Evolutionary conservation across 2,888 invertebrate genomes (phyloP), one percentile per base, ranked within the genome.

Genomic region (Trachelus tabidus): DNA sequence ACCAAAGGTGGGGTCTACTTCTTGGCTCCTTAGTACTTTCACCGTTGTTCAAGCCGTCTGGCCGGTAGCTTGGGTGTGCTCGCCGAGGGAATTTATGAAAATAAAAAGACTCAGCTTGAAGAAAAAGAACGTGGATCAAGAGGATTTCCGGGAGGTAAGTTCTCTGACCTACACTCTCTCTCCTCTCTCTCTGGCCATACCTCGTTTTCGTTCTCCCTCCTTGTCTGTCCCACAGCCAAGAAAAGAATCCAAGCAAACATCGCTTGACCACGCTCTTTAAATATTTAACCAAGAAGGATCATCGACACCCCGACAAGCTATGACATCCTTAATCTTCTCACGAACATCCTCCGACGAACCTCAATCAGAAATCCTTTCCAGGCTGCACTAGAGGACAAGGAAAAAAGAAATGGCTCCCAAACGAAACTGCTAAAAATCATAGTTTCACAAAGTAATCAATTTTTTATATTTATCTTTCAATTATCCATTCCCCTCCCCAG

Each of bases 21-120:
- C 71, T 30, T 34, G 71, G 71, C 34, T 71, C 33, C 34, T 71
- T 71, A 34, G 33, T 71, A 71, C 71, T 71, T 71, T 71, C 71
- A 71, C 71, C 71, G 71, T 71, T 71, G 71, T 71, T 71, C 71
- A 56, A 56, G 56, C 56, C 6, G 56, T 23, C 56, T 56, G 71
- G 71, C 34, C 71, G 15, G 33, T 34, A 12, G 71, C 33, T 34
- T 71, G 71, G 71, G 71, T 71, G 33, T 34, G 33, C 71, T 71
- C 71, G 71, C 71, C 71, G 71, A 71, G 71, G 71, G 71, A 71
- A 71, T 71, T 71, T 71, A 34, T 71, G 56, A 56, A 56, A 56
- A 56, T 23, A 56, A 56, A 56, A 56, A 56, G 56, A 56, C 23
- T 23, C 23, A 0, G 23, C 40, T 56, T 56, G 56, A 56, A 56